Evolutionary conservation across 92 coral and sea anemone genomes (phyloP), one percentile per base, ranked within the genome.

Genomic region (Actinernus sp.): DNA sequence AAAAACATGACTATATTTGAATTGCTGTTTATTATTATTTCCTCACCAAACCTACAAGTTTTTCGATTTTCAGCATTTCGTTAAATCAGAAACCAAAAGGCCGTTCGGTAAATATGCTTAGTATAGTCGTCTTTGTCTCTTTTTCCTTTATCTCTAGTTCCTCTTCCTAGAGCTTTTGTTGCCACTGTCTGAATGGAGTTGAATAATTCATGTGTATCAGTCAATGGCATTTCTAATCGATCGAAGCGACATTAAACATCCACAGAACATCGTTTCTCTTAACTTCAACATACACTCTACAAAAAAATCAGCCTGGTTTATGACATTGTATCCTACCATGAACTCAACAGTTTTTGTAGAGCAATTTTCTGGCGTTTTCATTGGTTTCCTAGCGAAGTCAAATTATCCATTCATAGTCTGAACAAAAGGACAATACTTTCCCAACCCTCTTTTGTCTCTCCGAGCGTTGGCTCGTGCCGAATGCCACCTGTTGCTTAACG

Each of bases 341-440:
- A 14, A 36, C 7, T 36, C 7, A 6, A 36, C 17, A 10, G 9
- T 47, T 47, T 47, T 10, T 47, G 25, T 36, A 57, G 32, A 16
- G 5, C 57, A n/a, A 4, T 3, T 4, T n/a, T n/a, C n/a, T 63
- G 31, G 65, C 36, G 65, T 66, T 28, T 34, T 12, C 22, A 19
- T 31, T 14, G 31, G 13, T 49, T 33, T 46, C 72, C 32, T 58
- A 48, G 72, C 11, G 21, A 18, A 14, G 3, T 6, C 14, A 14
- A 6, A 6, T 34, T 14, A 34, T 6, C 6, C 41, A 6, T 6
- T n/a, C n/a, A n/a, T n/a, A n/a, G n/a, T 6, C 8, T n/a, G 40
- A 60, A 82, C 88, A 82, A 82, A 74, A 80, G 63, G 25, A 83
- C 89, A 83, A 76, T 83, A 41, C 68, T 40, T 17, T 40, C 56